Base-by-base conservation (phyloP, 2,113 vertebrate species). In the Microcebus tavaratra region DNA sequence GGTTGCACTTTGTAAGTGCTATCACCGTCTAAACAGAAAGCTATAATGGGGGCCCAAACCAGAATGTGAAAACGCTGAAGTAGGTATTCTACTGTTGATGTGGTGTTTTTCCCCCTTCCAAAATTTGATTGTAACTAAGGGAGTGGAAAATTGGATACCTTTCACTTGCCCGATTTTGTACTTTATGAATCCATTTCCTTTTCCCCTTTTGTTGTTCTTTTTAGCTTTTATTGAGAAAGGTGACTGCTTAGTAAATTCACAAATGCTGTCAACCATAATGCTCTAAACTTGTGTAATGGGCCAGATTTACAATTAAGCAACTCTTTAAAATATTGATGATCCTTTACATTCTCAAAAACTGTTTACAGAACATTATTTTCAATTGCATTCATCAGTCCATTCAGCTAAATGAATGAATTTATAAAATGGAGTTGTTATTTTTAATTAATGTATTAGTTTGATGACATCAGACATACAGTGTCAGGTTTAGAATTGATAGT, bases 101-200 rank as follows among this genome's bases (percentile, higher is more conserved):
- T 23, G 92, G 14, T 93, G n/a, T 39, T 95, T 85, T 88, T 91
- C n/a, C 36, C 53, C 53, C 70, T 90, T 85, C 72, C 55, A 85
- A 91, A 90, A 93, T 97, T 91, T 79, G 76, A 81, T 83, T 90
- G 91, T 94, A 95, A 90, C 94, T 92, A 91, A 90, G 55, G 55
- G 48, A 97, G 96, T 95, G 90, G 97, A 97, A 98, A 98, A 98
- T 98, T 97, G 81, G 81, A 97, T 97, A 73, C 90, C 92, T 97
- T 97, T 96, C 95, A 95, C 84, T 97, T 97, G 90, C 84, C 87
- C 92, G 90, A 87, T 82, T 88, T 96, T 88, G 88, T 93, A 61
- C 93, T 96, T 92, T 63, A 2, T 83, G 89, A 88, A 75, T 83
- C 95, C 94, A 57, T 97, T 84, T 91, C 83, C 29, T 31, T 92